phyloP scores from a whole-genome alignment of 2,888 invertebrate species.

The Agonopterix heracliana region DNA sequence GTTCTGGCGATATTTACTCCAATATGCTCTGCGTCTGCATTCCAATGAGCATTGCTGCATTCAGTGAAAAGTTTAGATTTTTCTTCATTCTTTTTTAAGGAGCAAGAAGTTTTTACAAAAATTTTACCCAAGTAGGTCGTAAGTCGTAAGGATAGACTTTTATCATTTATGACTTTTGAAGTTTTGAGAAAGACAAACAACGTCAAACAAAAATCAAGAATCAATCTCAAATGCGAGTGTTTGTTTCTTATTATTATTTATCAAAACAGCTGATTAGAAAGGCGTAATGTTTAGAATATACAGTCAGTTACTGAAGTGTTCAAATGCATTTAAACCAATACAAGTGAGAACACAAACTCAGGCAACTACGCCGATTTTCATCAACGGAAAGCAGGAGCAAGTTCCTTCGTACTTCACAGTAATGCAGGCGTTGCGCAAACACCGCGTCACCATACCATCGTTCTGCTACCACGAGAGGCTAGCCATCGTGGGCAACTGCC shows the following conservation, averaged over 20 bases:
- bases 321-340: conserved; percentile 17
- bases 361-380: conserved; percentile 78
- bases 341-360: conserved; percentile 9
- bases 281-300: conserved; percentile 10
- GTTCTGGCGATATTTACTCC: too few relatives aligned
- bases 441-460: conserved; percentile 80
- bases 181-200: not conserved
- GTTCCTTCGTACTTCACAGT: conserved; percentile 97
- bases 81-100: too few relatives aligned
- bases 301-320: conserved; percentile 25
- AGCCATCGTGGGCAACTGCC: conserved; percentile 98
- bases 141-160: too few relatives aligned
- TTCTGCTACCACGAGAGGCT: conserved; percentile 99
- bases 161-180: not conserved
- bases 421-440: conserved; percentile 76
- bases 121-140: too few relatives aligned
- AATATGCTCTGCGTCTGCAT: too few relatives aligned
- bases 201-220: not conserved
- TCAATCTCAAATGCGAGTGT: too few relatives aligned
- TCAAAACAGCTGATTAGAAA: not conserved
- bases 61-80: too few relatives aligned
- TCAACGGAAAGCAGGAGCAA: conserved; percentile 93
- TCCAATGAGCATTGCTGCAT: too few relatives aligned
- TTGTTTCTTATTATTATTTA: not conserved
- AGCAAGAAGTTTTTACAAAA: too few relatives aligned